phyloP scores from a whole-genome alignment of 2,797 vertebrate species.

The Taeniopygia guttata region DNA sequence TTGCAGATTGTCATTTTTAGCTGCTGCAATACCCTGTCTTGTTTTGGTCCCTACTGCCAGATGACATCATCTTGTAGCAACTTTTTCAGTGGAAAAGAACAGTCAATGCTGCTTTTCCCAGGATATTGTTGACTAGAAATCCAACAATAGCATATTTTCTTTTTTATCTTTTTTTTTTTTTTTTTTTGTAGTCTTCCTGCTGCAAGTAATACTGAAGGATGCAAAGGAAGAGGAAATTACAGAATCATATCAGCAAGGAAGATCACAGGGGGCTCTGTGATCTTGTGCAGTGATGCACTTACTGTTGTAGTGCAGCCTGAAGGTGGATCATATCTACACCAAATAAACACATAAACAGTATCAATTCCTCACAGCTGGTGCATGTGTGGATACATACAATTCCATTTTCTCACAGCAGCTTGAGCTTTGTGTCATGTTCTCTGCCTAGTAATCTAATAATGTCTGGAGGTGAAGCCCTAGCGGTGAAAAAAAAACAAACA shows the following conservation, averaged over 20 bases:
- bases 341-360: neutral
- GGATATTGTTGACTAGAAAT: neutral
- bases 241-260: neutral
- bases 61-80: constrained; percentile 48
- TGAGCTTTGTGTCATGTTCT: neutral
- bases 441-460: neutral
- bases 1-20: constrained; percentile 57
- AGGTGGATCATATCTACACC: neutral
- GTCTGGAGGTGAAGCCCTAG: neutral
- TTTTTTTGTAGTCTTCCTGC: neutral
- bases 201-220: neutral
- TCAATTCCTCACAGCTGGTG: neutral
- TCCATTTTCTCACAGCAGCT: neutral
- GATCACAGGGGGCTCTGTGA: neutral
- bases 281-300: neutral
- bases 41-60: constrained; percentile 51
- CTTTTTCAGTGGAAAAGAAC: constrained; percentile 10
- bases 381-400: neutral
- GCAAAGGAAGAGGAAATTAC: neutral
- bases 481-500: neutral
- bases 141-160: neutral
- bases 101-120: neutral
- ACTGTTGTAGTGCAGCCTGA: neutral
- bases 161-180: too few relatives aligned
- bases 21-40: constrained; percentile 33